Percentiles rank a stretch among this genome's conserved stretches.
Evolutionary conservation across 2,888 invertebrate species (phyloP).

Genomic region (Copidosoma aretas): DNA sequence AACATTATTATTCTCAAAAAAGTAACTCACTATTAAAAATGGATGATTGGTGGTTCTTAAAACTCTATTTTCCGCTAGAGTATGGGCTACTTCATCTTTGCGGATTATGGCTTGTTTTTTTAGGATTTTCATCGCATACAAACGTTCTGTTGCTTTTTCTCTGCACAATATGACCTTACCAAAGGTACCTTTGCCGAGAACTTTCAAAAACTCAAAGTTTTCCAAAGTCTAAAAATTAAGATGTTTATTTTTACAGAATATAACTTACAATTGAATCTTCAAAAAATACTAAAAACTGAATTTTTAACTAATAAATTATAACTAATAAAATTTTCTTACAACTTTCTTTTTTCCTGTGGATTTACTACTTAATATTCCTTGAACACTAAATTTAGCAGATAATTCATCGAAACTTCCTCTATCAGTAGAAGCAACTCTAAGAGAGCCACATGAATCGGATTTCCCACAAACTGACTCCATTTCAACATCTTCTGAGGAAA

Average conservation of each 20-base stretch:
- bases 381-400: conserved; percentile 74
- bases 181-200: conserved; percentile 97
- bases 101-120: conserved; percentile 98
- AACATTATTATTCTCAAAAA: conserved; percentile 1
- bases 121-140: conserved; percentile 98
- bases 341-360: conserved; percentile 79
- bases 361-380: conserved; percentile 76
- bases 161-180: conserved; percentile 98
- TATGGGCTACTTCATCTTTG: conserved; percentile 99
- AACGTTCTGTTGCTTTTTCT: conserved; percentile 90
- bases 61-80: conserved; percentile 97
- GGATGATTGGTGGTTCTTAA: conserved; percentile 97
- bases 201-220: conserved; percentile 98
- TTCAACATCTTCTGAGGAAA: conserved; percentile 67
- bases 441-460: conserved; percentile 57
- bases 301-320: background rate
- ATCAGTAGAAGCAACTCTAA: conserved; percentile 55
- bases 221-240: conserved; percentile 78
- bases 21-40: conserved; percentile 87
- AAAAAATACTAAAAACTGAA: background rate
- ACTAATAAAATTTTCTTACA: conserved; percentile 62
- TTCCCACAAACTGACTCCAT: conserved; percentile 64
- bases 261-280: background rate
- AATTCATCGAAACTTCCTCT: conserved; percentile 68
- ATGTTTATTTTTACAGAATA: background rate